These are phyloP conservation scores for Rhabdornis inornatus DNA, from an alignment of 2,113 vertebrate species.

Conservation along the genomic window DNA sequence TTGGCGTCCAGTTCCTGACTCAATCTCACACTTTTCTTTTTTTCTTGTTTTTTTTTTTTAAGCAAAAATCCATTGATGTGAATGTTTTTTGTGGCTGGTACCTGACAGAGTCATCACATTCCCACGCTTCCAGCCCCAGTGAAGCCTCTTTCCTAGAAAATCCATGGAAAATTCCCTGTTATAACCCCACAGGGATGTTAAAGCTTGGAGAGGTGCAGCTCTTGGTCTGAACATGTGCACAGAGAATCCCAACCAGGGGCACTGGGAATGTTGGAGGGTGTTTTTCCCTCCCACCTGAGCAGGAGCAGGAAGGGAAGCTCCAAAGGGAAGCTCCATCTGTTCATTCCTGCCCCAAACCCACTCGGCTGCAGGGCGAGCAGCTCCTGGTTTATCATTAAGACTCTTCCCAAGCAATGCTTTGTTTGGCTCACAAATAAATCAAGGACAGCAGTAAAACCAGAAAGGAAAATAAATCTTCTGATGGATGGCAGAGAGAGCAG, in stretches of 20 bases:
- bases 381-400: neutral
- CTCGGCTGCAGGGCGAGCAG: neutral
- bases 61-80: neutral
- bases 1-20: neutral
- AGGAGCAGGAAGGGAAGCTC: neutral
- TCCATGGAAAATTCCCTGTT: neutral
- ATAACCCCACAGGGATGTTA: neutral
- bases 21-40: neutral
- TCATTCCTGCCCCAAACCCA: neutral
- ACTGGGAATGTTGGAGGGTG: neutral
- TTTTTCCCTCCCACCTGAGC: neutral
- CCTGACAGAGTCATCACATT: neutral
- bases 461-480: conserved; percentile 29
- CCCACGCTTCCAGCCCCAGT: neutral
- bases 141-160: neutral
- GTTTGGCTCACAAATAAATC: conserved; percentile 20
- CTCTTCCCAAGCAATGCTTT: conserved; percentile 39
- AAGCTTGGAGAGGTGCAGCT: neutral
- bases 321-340: neutral
- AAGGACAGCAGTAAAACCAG: neutral
- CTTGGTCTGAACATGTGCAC: neutral
- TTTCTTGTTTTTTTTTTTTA: neutral
- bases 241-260: accelerated
- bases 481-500: neutral
- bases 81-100: neutral